Percentiles rank a stretch among this genome's conserved stretches.
These are phyloP conservation scores for Pseudochirops cupreus DNA, from an alignment of 2,797 vertebrate genomes.

Conservation along the genomic window DNA sequence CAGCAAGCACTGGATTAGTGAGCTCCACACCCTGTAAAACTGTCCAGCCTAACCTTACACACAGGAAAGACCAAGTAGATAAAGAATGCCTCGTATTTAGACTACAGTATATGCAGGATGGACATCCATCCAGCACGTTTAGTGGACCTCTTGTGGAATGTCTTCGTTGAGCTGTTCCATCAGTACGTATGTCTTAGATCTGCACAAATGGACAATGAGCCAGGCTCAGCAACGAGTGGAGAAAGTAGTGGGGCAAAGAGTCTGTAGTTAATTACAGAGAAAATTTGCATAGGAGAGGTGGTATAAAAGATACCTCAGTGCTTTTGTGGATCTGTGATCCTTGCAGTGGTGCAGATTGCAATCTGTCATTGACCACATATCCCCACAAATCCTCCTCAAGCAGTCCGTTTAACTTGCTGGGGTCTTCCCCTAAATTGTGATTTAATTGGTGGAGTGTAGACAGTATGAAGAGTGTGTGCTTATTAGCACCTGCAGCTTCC, in stretches of 20 bases:
- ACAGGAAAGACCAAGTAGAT: neutral
- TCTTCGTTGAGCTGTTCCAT: neutral
- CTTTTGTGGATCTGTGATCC: neutral
- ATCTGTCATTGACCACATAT: neutral
- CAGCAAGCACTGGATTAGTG: neutral
- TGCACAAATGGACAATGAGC: neutral
- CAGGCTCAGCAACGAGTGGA: neutral
- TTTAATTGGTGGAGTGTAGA: neutral
- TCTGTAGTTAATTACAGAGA: neutral
- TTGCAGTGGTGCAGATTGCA: neutral
- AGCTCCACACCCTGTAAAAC: neutral
- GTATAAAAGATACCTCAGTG: too few species aligned
- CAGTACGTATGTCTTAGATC: neutral
- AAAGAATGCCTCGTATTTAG: neutral
- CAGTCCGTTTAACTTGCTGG: neutral
- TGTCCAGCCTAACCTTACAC: neutral
- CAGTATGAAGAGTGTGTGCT: neutral
- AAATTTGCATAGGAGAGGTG: neutral
- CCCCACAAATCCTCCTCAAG: neutral
- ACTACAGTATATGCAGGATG: neutral
- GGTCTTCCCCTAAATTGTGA: neutral
- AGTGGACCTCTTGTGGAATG: neutral
- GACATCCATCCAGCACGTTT: neutral
- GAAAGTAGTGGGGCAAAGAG: neutral
- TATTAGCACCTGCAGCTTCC: neutral